Conservation (phyloP, 2,113 vertebrate genomes). For the Gallinago undulata region DNA sequence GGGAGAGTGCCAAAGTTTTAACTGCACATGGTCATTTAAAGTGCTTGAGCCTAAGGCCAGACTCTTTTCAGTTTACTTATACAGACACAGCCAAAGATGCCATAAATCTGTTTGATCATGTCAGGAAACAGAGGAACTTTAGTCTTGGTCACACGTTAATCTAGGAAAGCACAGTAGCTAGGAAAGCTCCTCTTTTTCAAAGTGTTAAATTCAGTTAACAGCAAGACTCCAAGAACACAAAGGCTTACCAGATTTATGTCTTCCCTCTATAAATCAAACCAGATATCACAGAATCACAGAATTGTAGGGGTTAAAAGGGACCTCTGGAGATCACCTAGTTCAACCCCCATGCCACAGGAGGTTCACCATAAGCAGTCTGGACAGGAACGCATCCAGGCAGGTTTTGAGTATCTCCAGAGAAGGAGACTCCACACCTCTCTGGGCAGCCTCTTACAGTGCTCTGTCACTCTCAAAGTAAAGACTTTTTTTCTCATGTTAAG, state of each 20-base stretch:
- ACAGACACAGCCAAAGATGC: neutral
- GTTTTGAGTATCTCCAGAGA: no score
- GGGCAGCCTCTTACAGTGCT: no score
- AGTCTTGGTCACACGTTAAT: neutral
- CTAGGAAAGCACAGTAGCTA: neutral
- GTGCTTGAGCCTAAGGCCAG: neutral
- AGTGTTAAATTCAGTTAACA: neutral
- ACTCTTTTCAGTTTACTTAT: neutral
- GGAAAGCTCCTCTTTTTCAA: neutral
- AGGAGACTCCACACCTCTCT: no score
- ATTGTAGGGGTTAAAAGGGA: no score
- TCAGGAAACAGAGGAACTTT: neutral
- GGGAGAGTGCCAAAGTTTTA: neutral
- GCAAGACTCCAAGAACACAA: neutral
- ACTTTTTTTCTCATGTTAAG: no score
- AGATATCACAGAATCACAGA: neutral
- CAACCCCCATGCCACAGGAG: no score
- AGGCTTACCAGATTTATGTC: neutral
- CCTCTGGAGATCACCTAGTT: no score
- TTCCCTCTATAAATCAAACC: neutral
- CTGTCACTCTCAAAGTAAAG: no score
- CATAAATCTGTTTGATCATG: neutral
- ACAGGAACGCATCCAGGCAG: no score
- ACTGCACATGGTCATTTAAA: neutral
- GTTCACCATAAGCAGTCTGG: no score